phyloP scores from a whole-genome alignment of 2,888 invertebrate species.

The Bellardia pandia region DNA sequence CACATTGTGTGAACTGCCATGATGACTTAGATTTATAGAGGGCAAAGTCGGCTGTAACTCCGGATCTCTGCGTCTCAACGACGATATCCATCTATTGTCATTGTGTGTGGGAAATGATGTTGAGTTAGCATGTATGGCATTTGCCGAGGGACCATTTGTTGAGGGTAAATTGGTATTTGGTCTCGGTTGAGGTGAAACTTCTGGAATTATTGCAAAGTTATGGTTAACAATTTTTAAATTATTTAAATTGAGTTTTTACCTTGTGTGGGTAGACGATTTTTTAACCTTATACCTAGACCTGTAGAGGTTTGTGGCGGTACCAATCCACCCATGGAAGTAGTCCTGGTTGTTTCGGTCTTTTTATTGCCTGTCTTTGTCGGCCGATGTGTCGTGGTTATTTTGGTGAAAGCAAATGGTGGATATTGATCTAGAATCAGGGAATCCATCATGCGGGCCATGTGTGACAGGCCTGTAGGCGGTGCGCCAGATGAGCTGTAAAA shows the following conservation, averaged over 20 bases:
- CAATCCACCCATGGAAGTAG: conserved; percentile 73
- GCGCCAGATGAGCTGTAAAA: conserved; percentile 85
- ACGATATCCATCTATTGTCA: conserved; percentile 88
- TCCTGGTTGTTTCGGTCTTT: conserved; percentile 76
- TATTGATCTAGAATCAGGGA: conserved; percentile 88
- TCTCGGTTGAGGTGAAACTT: conserved; percentile 84
- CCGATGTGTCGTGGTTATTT: conserved; percentile 86
- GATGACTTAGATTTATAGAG: conserved; percentile 85
- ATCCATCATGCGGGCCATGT: conserved; percentile 91
- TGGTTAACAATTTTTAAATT: not conserved
- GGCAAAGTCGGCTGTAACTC: conserved; percentile 88
- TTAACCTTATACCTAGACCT: conserved; percentile 77
- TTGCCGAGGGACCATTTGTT: conserved; percentile 69
- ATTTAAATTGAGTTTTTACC: conserved; percentile 76
- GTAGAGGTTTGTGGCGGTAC: conserved; percentile 75
- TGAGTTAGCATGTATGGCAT: conserved; percentile 73
- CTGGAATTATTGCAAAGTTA: conserved; percentile 77
- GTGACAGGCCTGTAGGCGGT: conserved; percentile 86
- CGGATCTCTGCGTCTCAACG: conserved; percentile 87
- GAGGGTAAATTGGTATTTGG: conserved; percentile 78
- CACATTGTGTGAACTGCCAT: conserved; percentile 84
- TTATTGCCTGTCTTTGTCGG: conserved; percentile 79
- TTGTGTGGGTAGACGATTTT: conserved; percentile 84
- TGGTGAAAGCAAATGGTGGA: conserved; percentile 88
- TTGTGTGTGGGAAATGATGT: conserved; percentile 83